A percentile compares a stretch with the other conserved stretches of the same genome.
Conservation (phyloP, 2,797 vertebrate species). For the Aulostomus chinensis region DNA sequence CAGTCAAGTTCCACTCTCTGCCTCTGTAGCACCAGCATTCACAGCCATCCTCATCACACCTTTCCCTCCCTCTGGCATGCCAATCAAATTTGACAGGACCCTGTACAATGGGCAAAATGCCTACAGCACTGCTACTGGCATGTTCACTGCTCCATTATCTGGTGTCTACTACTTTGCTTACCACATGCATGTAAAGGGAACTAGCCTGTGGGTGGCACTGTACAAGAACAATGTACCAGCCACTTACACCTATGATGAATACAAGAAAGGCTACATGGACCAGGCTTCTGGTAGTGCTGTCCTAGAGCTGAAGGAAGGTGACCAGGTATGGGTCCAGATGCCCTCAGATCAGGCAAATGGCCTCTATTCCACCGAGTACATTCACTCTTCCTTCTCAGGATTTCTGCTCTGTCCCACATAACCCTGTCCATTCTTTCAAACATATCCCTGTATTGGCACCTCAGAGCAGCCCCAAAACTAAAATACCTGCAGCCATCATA, state of each 20-base stretch:
- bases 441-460: slow-evolving; percentile 54
- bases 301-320: slow-evolving; percentile 95
- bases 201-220: slow-evolving; percentile 96
- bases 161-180: slow-evolving; percentile 99
- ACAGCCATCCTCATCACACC: slow-evolving; percentile 95
- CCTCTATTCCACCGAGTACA: slow-evolving; percentile 98
- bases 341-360: slow-evolving; percentile 98
- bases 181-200: slow-evolving; percentile 98
- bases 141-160: slow-evolving; percentile 93
- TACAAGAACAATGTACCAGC: slow-evolving; percentile 99
- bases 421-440: slow-evolving; percentile 70
- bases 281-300: slow-evolving; percentile 98
- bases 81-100: slow-evolving; percentile 97
- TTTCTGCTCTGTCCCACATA: slow-evolving; percentile 99
- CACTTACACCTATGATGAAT: slow-evolving; percentile 98
- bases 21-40: slow-evolving; percentile 89
- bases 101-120: slow-evolving; percentile 96
- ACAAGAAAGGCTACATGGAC: slow-evolving; percentile 99
- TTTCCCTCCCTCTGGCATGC: slow-evolving; percentile 95
- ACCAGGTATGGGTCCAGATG: slow-evolving; percentile 99
- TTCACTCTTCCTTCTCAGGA: slow-evolving; percentile 98
- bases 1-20: slow-evolving; percentile 87
- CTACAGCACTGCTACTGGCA: slow-evolving; percentile 91
- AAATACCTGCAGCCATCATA: slow-evolving; percentile 66
- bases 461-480: slow-evolving; percentile 60